phyloP scores from a whole-genome alignment of 2,113 vertebrate genomes.

The Oreochromis tanganicae region DNA sequence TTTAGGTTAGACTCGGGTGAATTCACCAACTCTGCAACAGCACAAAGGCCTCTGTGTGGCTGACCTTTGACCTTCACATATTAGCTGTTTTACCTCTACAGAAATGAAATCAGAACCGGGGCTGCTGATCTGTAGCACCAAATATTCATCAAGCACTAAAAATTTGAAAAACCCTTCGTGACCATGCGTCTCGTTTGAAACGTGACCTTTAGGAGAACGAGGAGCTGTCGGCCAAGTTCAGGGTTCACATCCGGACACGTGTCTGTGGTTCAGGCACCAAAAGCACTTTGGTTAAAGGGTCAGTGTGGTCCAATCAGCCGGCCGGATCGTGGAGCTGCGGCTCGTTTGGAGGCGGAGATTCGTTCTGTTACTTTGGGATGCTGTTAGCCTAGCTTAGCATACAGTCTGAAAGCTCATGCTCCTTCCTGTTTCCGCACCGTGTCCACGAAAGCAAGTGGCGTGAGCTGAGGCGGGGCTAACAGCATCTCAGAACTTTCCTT shows the following conservation, averaged over 20 bases:
- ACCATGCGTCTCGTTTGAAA: neutral
- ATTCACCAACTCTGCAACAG: neutral
- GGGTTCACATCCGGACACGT: neutral
- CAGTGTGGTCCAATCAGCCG: neutral
- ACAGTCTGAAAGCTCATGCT: neutral
- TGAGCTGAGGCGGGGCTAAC: neutral
- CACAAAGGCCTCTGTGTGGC: neutral
- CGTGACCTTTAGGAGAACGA: neutral
- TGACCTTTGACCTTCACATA: neutral
- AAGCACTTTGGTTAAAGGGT: neutral
- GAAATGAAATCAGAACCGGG: neutral
- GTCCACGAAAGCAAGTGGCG: neutral
- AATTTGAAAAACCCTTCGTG: neutral
- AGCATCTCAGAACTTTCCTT: neutral
- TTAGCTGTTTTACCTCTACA: neutral
- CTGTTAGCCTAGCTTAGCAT: neutral
- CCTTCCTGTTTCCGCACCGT: neutral
- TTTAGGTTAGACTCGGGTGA: neutral
- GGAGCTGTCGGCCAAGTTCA: neutral
- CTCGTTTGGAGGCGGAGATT: neutral
- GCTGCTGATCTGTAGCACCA: neutral
- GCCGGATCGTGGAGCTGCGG: fast-evolving
- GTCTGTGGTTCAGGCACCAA: neutral
- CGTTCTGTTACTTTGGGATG: neutral
- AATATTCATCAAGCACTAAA: neutral